Evolutionary conservation across 2,797 vertebrate genomes (phyloP).

Genomic region (Coregonus suidteri): DNA sequence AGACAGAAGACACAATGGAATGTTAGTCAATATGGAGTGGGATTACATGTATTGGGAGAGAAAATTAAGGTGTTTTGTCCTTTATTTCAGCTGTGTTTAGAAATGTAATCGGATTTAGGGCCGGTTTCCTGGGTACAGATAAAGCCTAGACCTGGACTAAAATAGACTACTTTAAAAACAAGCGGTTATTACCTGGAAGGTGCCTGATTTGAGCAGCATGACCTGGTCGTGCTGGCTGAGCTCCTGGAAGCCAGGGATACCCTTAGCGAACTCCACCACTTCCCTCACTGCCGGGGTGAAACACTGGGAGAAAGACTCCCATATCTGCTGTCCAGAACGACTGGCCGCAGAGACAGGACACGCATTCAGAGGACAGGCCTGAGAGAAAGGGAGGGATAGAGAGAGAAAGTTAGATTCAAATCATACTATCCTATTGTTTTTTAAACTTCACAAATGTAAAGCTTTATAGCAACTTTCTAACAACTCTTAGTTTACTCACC

Average conservation of each 20-base stretch:
- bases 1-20: not conserved
- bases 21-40: not conserved
- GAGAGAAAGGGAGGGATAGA: slow-evolving; percentile 3
- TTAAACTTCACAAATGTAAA: not conserved
- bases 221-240: slow-evolving; percentile 83
- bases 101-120: not conserved
- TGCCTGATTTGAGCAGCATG: slow-evolving; percentile 83
- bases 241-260: slow-evolving; percentile 82
- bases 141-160: not conserved
- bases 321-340: slow-evolving; percentile 76
- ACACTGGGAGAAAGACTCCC: slow-evolving; percentile 83
- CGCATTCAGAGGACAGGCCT: slow-evolving; percentile 82
- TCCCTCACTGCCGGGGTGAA: slow-evolving; percentile 83
- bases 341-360: slow-evolving; percentile 75
- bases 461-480: not conserved
- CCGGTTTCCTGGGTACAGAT: not conserved
- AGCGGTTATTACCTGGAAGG: slow-evolving; percentile 76
- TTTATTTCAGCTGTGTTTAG: not conserved
- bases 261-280: slow-evolving; percentile 83
- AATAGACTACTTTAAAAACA: not conserved
- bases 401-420: slow-evolving; percentile 14
- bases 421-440: not conserved
- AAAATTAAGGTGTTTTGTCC: not conserved
- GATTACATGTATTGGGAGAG: not conserved
- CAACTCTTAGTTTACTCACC: slow-evolving; percentile 61